phyloP scores from a whole-genome alignment of 2,797 vertebrate species.

The Brotula barbata region DNA sequence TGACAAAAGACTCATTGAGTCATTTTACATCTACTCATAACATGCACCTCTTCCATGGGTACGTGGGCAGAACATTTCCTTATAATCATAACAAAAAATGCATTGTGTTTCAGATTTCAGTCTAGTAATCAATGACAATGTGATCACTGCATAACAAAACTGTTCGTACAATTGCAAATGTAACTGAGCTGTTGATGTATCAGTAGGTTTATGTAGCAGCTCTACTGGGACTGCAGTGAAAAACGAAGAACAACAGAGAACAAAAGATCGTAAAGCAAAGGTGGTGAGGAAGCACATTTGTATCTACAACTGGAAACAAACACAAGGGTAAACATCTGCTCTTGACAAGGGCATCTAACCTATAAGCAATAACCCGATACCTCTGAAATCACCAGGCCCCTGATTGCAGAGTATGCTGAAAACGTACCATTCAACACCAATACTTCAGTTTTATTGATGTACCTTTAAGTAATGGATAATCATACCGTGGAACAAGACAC shows the following conservation, averaged over 20 bases:
- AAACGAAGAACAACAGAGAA: not conserved
- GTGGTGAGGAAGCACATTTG: not conserved
- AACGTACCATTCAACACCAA: not conserved
- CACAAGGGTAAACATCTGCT: slow-evolving; percentile 44
- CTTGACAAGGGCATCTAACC: slow-evolving; percentile 47
- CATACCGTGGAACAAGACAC: not conserved
- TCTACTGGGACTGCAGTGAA: not conserved
- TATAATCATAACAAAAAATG: not conserved
- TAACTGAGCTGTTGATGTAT: slow-evolving; percentile 10
- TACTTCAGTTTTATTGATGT: not conserved
- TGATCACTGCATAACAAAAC: slow-evolving; percentile 11
- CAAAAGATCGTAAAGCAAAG: not conserved
- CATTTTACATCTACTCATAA: slow-evolving; percentile 48
- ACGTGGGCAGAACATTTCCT: not conserved
- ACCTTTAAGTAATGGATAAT: not conserved
- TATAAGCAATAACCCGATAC: slow-evolving; percentile 52
- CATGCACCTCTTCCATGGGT: not conserved
- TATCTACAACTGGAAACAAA: slow-evolving; percentile 49
- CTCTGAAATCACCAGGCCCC: slow-evolving; percentile 28
- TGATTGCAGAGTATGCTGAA: not conserved
- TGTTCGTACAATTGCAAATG: slow-evolving; percentile 17
- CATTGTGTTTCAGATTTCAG: slow-evolving; percentile 15
- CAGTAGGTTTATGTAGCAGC: slow-evolving; percentile 3
- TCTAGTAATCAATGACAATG: slow-evolving; percentile 20
- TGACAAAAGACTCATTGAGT: slow-evolving; percentile 48